phyloP scores from a whole-genome alignment of 2,888 invertebrate species.

The Quadroppia sp. region DNA sequence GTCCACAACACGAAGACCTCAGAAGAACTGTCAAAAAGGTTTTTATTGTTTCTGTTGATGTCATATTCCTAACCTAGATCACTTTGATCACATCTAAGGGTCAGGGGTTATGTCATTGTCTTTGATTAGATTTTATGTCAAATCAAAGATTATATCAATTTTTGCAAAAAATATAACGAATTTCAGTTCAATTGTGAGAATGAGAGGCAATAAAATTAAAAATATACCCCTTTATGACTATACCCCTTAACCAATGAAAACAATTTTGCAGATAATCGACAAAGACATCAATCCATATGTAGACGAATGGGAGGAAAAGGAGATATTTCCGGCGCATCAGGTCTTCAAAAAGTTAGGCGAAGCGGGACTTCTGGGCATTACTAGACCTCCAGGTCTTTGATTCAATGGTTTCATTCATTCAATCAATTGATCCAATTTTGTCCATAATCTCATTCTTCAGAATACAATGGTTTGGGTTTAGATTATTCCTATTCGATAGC shows the following conservation, averaged over 20 bases:
- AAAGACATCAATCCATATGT: conserved; percentile 59
- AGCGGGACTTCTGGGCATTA: conserved; percentile 58
- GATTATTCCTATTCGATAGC: conserved; percentile 59
- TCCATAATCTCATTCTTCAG: conserved; percentile 49
- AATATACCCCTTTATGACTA: too few species aligned
- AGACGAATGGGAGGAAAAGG: conserved; percentile 57
- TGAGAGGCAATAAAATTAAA: too few species aligned
- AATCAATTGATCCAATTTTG: background rate
- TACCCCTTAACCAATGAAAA: too few species aligned
- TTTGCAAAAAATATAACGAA: too few species aligned
- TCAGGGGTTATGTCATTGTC: too few species aligned
- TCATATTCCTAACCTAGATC: background rate
- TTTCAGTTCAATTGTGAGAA: too few species aligned
- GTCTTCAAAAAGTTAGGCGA: conserved; percentile 58
- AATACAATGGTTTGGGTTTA: conserved; percentile 59
- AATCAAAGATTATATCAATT: background rate
- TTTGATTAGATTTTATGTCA: background rate
- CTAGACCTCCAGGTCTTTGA: conserved; percentile 52
- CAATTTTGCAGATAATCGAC: conserved; percentile 54
- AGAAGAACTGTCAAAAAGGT: conserved; percentile 43
- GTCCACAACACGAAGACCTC: conserved; percentile 44
- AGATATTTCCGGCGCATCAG: conserved; percentile 57
- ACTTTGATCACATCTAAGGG: too few species aligned
- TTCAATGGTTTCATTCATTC: conserved; percentile 50
- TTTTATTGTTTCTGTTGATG: background rate